Conservation (phyloP, 1,140 invertebrate species). For the Coenobita brevimanus region DNA sequence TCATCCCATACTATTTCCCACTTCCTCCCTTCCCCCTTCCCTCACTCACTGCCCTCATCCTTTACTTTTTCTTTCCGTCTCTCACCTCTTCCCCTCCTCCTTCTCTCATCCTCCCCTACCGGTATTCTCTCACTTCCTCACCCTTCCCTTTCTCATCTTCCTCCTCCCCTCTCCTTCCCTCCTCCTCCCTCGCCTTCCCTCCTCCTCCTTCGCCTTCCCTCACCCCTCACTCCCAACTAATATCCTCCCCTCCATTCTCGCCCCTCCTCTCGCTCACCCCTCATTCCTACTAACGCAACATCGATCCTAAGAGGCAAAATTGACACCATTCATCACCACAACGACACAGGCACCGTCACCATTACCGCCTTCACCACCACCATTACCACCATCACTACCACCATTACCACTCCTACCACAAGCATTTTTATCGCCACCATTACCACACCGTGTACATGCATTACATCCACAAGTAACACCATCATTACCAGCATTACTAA, state of each 20-base stretch:
- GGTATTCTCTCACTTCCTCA: background rate
- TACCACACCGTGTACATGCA: too few species aligned
- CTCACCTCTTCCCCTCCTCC: constrained; percentile 38
- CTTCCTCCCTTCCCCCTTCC: background rate
- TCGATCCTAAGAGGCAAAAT: constrained; percentile 51
- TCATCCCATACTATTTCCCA: background rate
- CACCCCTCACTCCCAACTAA: too few species aligned
- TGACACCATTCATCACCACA: constrained; percentile 64
- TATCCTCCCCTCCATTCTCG: too few species aligned
- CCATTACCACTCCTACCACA: background rate
- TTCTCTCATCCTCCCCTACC: constrained; percentile 26
- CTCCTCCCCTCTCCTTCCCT: too few species aligned
- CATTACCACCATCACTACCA: background rate
- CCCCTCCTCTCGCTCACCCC: background rate
- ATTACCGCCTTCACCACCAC: background rate
- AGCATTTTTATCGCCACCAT: too few species aligned
- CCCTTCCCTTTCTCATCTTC: background rate
- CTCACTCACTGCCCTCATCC: background rate
- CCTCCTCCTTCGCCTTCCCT: too few species aligned
- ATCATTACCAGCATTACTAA: too few species aligned
- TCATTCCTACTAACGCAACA: background rate
- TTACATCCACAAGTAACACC: too few species aligned
- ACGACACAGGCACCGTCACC: constrained; percentile 2
- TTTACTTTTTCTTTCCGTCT: constrained; percentile 33
- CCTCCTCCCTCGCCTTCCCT: background rate